A percentile compares a stretch with the other conserved stretches of the same genome.
phyloP scores from a whole-genome alignment of 2,113 vertebrate genomes.

The Craseonycteris thonglongyai region DNA sequence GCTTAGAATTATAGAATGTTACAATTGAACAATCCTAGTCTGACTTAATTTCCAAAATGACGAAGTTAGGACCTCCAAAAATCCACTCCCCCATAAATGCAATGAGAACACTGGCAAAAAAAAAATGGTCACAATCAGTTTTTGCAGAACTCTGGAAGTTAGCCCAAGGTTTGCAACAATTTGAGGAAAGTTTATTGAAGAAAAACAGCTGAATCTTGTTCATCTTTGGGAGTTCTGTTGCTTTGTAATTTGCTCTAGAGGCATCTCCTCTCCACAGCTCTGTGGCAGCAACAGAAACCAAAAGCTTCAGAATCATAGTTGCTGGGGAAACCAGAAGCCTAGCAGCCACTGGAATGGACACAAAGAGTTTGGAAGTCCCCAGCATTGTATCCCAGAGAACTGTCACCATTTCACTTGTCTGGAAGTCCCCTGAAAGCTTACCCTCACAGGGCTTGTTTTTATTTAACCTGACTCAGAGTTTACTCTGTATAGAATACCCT shows the following conservation, averaged over 20 bases:
- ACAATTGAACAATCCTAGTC: background rate
- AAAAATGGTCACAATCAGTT: background rate
- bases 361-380: background rate
- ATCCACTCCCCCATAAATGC: background rate
- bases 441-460: background rate
- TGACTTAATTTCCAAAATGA: background rate
- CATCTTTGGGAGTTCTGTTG: background rate
- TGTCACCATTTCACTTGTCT: background rate
- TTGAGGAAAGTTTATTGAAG: background rate
- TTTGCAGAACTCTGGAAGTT: background rate
- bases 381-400: background rate
- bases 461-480: background rate
- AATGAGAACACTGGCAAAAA: background rate
- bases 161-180: background rate
- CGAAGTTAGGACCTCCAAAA: background rate
- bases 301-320: background rate
- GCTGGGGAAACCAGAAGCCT: background rate
- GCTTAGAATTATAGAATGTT: background rate
- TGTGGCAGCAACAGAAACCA: background rate
- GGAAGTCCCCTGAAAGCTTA: background rate
- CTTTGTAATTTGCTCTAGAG: background rate
- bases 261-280: background rate
- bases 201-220: background rate
- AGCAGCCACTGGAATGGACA: background rate
- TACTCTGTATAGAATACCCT: background rate